Base-by-base conservation (phyloP, 1,140 invertebrate genomes). In the Temnothorax nylanderi region DNA sequence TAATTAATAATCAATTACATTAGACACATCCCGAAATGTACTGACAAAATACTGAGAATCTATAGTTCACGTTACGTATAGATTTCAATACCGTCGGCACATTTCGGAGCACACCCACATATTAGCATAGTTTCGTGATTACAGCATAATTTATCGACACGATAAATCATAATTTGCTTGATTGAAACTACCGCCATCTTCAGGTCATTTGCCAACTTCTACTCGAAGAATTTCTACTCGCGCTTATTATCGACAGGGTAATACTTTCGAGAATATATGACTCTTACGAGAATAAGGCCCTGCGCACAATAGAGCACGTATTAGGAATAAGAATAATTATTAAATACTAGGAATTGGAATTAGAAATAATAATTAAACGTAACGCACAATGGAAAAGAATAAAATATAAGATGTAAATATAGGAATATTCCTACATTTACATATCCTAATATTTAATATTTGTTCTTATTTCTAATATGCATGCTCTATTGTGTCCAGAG, bases 151-250 rank as follows among this genome's bases (percentile, higher is more conserved):
- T 34, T 64, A 64, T 64, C 41, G 26, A 32, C 26, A 34, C 8
- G 58, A 44, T 47, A 21, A 13, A 64, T 64, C 32, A 34, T 69
- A 41, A 69, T 41, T 69, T 26, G 21, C 1, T 47, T 37, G 7
- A 62, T 26, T 37, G 32, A 80, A 69, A 16, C 65, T 82, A 13
- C 51, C 13, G 67, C 80, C 80, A 82, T 82, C 80, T 82, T 58
- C 41, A 82, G 49, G 26, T 6, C 21, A 47, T 34, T 37, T 13
- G 11, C 0, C 32, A 65, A 78, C 32, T 47, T 26, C 26, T 26
- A 26, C 26, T 47, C 26, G 2, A 32, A 11, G 10, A 60, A 69
- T n/a, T 11, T 51, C 49, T 44, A 21, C 16, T 26, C 3, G 18
- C 5, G 2, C 44, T 32, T 58, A 6, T 81, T 74, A 82, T 47